Evolutionary conservation across 2,797 vertebrate species (phyloP).

Genomic region (Tenualosa thibaudeaui): DNA sequence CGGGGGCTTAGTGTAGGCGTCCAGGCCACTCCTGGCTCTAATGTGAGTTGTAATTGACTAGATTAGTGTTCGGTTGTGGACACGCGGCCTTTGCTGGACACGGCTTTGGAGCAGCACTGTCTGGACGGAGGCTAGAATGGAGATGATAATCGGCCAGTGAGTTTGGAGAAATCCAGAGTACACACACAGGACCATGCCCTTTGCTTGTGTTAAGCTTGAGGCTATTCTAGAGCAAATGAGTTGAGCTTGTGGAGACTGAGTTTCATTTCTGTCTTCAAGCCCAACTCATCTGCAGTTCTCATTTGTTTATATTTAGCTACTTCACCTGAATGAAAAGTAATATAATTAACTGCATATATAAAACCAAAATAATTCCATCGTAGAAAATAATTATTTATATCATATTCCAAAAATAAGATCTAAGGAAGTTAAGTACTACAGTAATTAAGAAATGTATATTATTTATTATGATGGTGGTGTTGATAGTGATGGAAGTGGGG

Average conservation of each 20-base stretch:
- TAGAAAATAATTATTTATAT: too few relatives aligned
- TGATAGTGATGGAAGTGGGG: background rate
- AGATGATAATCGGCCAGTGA: slow-evolving; percentile 52
- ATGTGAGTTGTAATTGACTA: slow-evolving; percentile 54
- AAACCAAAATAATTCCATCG: background rate
- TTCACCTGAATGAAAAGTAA: background rate
- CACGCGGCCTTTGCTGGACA: slow-evolving; percentile 37
- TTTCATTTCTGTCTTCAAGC: background rate
- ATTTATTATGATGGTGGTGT: background rate
- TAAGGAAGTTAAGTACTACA: too few relatives aligned
- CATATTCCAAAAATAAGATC: too few relatives aligned
- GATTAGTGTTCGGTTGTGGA: slow-evolving; percentile 59
- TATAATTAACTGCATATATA: background rate
- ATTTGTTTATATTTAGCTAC: background rate
- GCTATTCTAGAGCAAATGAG: slow-evolving; percentile 55
- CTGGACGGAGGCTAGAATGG: slow-evolving; percentile 38
- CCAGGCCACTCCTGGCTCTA: slow-evolving; percentile 38
- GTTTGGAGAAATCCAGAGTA: slow-evolving; percentile 52
- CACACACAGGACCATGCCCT: slow-evolving; percentile 32
- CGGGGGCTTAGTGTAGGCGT: slow-evolving; percentile 45
- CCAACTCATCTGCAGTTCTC: too few relatives aligned
- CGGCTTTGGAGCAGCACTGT: slow-evolving; percentile 52
- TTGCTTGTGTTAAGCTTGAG: slow-evolving; percentile 62
- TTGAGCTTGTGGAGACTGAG: background rate
- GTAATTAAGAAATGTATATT: background rate